These are phyloP conservation scores for Apamea epomidion DNA, from an alignment of 2,888 invertebrate species.

Conservation along the genomic window DNA sequence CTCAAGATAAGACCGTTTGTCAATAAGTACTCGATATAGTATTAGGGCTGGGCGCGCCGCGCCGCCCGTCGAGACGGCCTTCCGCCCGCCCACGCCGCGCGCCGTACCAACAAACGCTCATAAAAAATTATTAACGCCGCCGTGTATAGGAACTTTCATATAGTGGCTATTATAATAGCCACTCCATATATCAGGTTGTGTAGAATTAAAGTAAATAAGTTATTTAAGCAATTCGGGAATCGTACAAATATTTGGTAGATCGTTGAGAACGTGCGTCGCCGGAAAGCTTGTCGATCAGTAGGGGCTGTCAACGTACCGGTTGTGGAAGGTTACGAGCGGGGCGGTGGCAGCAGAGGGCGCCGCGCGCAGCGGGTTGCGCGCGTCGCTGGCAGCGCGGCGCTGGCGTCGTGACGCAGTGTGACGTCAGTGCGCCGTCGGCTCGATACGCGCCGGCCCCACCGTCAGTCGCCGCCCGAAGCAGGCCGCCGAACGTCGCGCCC, in stretches of 20 bases:
- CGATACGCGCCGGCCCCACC: constrained; percentile 91
- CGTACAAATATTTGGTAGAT: constrained; percentile 60
- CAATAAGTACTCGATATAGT: constrained; percentile 72
- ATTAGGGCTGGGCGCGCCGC: constrained; percentile 73
- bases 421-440: constrained; percentile 93
- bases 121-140: constrained; percentile 74
- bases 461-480: constrained; percentile 91
- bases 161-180: constrained; percentile 48
- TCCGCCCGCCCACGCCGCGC: constrained; percentile 73
- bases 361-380: constrained; percentile 82
- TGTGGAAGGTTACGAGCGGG: constrained; percentile 86
- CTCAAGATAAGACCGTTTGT: constrained; percentile 73
- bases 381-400: constrained; percentile 85
- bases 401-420: constrained; percentile 92
- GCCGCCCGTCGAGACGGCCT: constrained; percentile 73
- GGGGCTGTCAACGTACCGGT: constrained; percentile 85
- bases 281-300: constrained; percentile 79
- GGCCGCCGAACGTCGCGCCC: constrained; percentile 88
- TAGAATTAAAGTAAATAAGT: constrained; percentile 37
- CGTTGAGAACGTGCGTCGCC: constrained; percentile 65
- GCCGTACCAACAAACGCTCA: constrained; percentile 72
- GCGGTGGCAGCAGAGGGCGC: constrained; percentile 79
- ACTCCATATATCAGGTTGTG: constrained; percentile 20
- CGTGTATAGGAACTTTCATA: constrained; percentile 63
- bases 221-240: constrained; percentile 53